Evolutionary conservation across 2,113 vertebrate species (phyloP), one percentile per base, ranked within the genome.

Genomic region (Indicator maculatus): DNA sequence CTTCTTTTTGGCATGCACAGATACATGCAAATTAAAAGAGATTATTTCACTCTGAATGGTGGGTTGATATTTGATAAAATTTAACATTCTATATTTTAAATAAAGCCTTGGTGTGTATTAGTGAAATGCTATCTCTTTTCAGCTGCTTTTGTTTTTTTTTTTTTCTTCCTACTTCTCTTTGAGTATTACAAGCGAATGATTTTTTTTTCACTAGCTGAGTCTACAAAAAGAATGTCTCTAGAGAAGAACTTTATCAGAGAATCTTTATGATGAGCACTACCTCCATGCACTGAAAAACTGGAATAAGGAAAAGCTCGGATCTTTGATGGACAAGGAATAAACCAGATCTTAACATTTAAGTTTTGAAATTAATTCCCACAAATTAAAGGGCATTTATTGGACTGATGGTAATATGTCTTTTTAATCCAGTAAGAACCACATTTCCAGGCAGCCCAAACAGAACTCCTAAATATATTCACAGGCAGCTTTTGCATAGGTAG

Each of bases 21-120:
- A 97, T 96, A 93, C 93, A 93, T 96, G 96, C 93, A 97, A 97
- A 98, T 97, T 71, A 95, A 91, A 83, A 93, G 95, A 96, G 96
- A 96, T 96, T 93, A 95, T 97, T 96, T 95, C 84, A 78, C 87
- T 79, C 87, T 94, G 91, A 91, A 95, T 96, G 36, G 78, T 95
- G 85, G 78, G 93, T 82, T 96, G 94, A 91, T 95, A 87, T 93
- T 94, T 97, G 96, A 97, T 97, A 89, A 96, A 94, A 97, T 89
- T 92, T 94, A 96, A 95, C 92, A 83, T 55, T 80, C 72, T 88
- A 69, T 92, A 83, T 96, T 96, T 96, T 83, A 95, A 95, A 94
- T 90, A 93, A 91, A 95, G 77, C 70, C 77, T 78, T 50, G 74
- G 61, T 97, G 58, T 92, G 31, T 95, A 94, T 88, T 95, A 93